A percentile compares a stretch with the other conserved stretches of the same genome.
These are phyloP conservation scores for Chionis minor DNA, from an alignment of 2,113 vertebrate genomes.

Conservation along the genomic window DNA sequence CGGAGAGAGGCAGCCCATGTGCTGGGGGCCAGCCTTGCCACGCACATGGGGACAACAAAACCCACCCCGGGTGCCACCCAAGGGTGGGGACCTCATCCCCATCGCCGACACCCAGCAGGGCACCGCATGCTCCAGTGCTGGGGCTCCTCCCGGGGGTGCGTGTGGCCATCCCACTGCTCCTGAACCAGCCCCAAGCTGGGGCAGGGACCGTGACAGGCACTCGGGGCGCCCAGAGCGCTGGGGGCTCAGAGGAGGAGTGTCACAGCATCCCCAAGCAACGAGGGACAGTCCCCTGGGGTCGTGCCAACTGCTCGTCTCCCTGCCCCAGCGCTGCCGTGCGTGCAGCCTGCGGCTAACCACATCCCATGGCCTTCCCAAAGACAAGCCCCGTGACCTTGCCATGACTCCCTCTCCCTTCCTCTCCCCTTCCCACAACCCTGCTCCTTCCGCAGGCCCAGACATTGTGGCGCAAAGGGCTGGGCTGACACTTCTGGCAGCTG, in stretches of 20 bases:
- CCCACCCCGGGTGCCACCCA: not conserved
- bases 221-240: not conserved
- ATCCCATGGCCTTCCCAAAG: conserved; percentile 64
- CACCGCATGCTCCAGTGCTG: rapidly evolving
- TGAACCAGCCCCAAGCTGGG: not conserved
- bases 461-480: not conserved
- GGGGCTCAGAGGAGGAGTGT: not conserved
- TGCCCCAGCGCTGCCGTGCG: not conserved
- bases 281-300: not conserved
- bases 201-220: not conserved
- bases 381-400: conserved; percentile 35
- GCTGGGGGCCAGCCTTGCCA: not conserved
- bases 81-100: not conserved
- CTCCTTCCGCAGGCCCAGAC: conserved; percentile 27
- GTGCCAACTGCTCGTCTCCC: not conserved
- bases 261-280: rapidly evolving
- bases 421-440: conserved; percentile 27
- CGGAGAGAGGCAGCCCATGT: not conserved
- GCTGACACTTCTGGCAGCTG: not conserved
- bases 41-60: not conserved
- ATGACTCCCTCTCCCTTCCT: conserved; percentile 39
- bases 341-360: conserved; percentile 66
- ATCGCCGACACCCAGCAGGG: not conserved
- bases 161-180: rapidly evolving
- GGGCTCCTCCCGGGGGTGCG: not conserved